Percentiles rank a stretch among this genome's conserved stretches.
phyloP scores from a whole-genome alignment of 1,140 invertebrate species.

The Drosophila gunungcola region DNA sequence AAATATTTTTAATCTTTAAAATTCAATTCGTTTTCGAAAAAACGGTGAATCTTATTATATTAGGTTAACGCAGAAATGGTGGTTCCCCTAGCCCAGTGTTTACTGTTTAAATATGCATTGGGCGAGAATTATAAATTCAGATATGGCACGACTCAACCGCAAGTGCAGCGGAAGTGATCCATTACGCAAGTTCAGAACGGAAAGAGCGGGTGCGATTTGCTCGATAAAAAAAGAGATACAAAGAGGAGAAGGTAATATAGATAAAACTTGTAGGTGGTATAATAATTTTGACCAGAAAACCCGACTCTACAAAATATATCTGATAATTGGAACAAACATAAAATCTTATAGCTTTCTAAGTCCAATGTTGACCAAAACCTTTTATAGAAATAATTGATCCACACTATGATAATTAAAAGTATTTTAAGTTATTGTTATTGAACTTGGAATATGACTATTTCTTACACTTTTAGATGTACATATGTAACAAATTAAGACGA shows the following conservation, averaged over 20 bases:
- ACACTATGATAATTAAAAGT: too few species aligned
- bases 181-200: constrained; percentile 68
- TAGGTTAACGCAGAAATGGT: background rate
- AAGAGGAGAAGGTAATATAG: background rate
- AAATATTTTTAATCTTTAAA: too few species aligned
- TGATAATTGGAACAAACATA: too few species aligned
- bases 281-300: background rate
- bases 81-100: background rate
- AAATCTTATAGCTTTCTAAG: too few species aligned
- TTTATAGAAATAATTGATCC: too few species aligned
- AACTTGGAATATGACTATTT: too few species aligned
- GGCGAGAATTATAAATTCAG: constrained; percentile 50
- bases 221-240: constrained; percentile 2
- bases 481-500: too few species aligned
- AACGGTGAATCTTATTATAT: too few species aligned
- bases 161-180: constrained; percentile 71
- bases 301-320: background rate
- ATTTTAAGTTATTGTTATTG: too few species aligned
- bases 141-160: constrained; percentile 54
- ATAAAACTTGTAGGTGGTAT: constrained; percentile 4
- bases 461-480: too few species aligned
- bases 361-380: too few species aligned
- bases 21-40: too few species aligned
- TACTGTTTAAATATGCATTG: constrained; percentile 25
- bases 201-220: constrained; percentile 25